Conservation (phyloP, 1,140 invertebrate species). For the Halesus radiatus region DNA sequence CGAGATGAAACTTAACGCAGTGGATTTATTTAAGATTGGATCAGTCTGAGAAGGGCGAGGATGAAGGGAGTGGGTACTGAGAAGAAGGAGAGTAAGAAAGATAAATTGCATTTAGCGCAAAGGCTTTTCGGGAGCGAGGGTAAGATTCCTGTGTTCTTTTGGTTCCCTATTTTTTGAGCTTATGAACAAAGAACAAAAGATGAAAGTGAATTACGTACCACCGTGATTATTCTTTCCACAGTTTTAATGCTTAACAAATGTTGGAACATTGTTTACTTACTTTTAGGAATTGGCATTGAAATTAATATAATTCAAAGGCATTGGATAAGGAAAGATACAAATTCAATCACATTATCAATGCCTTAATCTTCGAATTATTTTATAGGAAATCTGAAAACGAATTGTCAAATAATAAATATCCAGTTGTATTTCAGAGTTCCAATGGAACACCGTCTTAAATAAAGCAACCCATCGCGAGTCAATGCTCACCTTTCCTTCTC, state of each 20-base stretch:
- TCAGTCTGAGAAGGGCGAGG: background rate
- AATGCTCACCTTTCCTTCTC: conserved; percentile 20
- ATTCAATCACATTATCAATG: too few species aligned
- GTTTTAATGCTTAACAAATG: background rate
- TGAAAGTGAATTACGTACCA: background rate
- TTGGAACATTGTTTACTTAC: background rate
- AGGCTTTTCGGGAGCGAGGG: background rate
- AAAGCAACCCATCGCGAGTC: conserved; percentile 13
- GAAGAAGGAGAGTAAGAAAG: background rate
- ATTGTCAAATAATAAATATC: too few species aligned
- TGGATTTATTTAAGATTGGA: conserved; percentile 1
- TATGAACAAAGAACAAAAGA: background rate
- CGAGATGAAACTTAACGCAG: background rate
- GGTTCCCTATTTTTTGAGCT: background rate
- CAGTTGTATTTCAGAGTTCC: too few species aligned
- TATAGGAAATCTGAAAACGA: too few species aligned
- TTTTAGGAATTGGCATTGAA: too few species aligned
- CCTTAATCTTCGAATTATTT: too few species aligned
- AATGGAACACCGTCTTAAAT: background rate
- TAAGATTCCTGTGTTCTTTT: background rate
- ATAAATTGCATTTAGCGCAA: conserved; percentile 34
- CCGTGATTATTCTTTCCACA: background rate
- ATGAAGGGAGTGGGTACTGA: background rate
- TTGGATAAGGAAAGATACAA: too few species aligned
- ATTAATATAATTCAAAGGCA: too few species aligned